Evolutionary conservation across 1,140 invertebrate species (phyloP).

Genomic region (Tetragnatha versicolor): DNA sequence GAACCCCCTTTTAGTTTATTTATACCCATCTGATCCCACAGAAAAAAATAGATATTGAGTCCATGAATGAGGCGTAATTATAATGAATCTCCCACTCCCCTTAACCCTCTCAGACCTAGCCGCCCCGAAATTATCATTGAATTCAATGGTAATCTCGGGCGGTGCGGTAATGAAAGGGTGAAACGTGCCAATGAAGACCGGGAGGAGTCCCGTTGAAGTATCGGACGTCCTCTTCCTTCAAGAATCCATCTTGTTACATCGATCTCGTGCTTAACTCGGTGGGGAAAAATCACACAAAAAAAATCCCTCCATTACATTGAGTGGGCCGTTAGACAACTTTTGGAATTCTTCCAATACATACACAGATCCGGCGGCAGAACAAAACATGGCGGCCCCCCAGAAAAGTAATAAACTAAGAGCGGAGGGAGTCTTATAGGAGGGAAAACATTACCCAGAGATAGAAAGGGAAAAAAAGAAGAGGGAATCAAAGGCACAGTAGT

Average conservation of each 20-base stretch:
- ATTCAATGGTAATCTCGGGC: too few relatives aligned
- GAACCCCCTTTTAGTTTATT: too few relatives aligned
- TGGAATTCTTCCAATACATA: conserved; percentile 47
- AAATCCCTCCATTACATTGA: conserved; percentile 34
- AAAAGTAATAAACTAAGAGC: conserved; percentile 45
- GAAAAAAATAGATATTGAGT: too few relatives aligned
- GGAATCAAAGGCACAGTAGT: not conserved
- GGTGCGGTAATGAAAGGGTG: too few relatives aligned
- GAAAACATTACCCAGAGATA: not conserved
- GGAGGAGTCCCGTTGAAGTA: conserved; percentile 28
- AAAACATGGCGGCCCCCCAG: conserved; percentile 12
- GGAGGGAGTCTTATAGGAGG: not conserved
- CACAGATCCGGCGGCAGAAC: conserved; percentile 18
- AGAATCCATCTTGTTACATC: conserved; percentile 26
- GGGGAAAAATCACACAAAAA: conserved; percentile 10
- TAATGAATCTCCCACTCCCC: too few relatives aligned
- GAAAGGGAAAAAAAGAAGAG: not conserved
- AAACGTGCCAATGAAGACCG: too few relatives aligned
- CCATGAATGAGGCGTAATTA: too few relatives aligned
- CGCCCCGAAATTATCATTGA: too few relatives aligned
- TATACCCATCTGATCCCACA: too few relatives aligned
- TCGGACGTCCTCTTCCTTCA: too few relatives aligned
- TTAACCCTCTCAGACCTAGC: too few relatives aligned
- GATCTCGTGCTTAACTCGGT: not conserved
- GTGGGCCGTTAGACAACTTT: conserved; percentile 31